phyloP scores from a whole-genome alignment of 92 coral and sea anemone genomes.

The Phenganax marumi region DNA sequence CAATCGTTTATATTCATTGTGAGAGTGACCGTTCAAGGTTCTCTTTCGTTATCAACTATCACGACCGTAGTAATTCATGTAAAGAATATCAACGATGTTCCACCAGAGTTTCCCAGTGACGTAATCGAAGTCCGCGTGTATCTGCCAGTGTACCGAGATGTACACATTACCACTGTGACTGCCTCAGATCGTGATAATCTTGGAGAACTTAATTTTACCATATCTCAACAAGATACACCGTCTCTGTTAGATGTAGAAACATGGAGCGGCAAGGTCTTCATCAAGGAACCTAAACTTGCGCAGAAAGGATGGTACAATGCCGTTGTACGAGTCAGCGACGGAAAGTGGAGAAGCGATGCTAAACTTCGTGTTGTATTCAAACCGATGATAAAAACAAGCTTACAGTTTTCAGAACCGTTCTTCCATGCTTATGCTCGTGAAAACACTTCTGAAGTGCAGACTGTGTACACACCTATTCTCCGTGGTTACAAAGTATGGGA shows the following conservation, averaged over 20 bases:
- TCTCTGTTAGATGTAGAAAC: constrained; percentile 60
- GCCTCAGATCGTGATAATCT: constrained; percentile 80
- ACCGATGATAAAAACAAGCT: constrained; percentile 59
- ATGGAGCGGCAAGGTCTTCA: constrained; percentile 63
- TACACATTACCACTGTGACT: constrained; percentile 66
- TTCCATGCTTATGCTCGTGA: constrained; percentile 69
- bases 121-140: constrained; percentile 59
- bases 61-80: constrained; percentile 68
- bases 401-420: constrained; percentile 65
- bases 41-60: constrained; percentile 67
- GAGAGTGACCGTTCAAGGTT: constrained; percentile 79
- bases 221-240: constrained; percentile 44
- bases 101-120: constrained; percentile 68
- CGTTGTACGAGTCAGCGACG: constrained; percentile 69
- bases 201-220: constrained; percentile 64
- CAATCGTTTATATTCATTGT: constrained; percentile 67
- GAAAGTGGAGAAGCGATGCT: constrained; percentile 59
- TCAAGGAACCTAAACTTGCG: constrained; percentile 61
- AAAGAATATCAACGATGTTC: constrained; percentile 72
- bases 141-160: constrained; percentile 68
- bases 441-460: constrained; percentile 61
- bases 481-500: constrained; percentile 78
- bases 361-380: constrained; percentile 62
- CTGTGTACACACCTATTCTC: constrained; percentile 64
- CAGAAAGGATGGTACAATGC: constrained; percentile 55